A percentile compares a stretch with the other conserved stretches of the same genome.
Conservation (phyloP, 1,140 invertebrate species). For the Penaeus chinensis region DNA sequence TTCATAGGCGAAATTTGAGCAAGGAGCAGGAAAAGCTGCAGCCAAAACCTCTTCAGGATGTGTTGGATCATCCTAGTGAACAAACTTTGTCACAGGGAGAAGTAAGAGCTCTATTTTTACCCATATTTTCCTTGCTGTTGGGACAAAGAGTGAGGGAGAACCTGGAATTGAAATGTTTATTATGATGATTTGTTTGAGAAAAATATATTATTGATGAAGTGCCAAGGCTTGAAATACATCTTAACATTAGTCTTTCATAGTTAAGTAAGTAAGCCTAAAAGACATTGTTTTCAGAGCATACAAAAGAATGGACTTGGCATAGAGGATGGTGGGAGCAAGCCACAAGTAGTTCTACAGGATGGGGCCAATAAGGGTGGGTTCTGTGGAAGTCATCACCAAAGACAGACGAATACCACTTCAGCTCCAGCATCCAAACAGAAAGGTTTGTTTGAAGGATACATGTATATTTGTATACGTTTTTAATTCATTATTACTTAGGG, state of each 20-base stretch:
- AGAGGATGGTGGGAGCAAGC: background rate
- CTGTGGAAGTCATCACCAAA: conserved; percentile 21
- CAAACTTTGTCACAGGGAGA: background rate
- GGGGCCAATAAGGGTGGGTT: background rate
- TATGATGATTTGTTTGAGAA: too few relatives aligned
- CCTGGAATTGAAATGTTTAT: too few relatives aligned
- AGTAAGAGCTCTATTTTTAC: too few relatives aligned
- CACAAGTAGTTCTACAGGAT: background rate
- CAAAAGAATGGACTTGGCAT: background rate
- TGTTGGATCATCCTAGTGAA: background rate
- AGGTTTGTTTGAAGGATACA: background rate
- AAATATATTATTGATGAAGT: too few relatives aligned
- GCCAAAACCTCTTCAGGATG: background rate
- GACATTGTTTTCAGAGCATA: too few relatives aligned
- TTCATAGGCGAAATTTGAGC: conserved; percentile 28
- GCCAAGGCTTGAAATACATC: too few relatives aligned
- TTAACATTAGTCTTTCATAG: too few relatives aligned
- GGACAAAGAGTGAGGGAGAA: too few relatives aligned
- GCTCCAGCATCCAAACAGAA: conserved; percentile 25
- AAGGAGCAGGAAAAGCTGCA: background rate
- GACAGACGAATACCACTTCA: background rate
- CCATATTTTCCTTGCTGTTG: too few relatives aligned
- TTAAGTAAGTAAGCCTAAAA: too few relatives aligned
- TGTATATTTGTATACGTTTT: too few relatives aligned
- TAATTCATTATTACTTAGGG: too few relatives aligned